phyloP scores from a whole-genome alignment of 1,140 invertebrate genomes.

The Aphelenchoides fujianensis region DNA sequence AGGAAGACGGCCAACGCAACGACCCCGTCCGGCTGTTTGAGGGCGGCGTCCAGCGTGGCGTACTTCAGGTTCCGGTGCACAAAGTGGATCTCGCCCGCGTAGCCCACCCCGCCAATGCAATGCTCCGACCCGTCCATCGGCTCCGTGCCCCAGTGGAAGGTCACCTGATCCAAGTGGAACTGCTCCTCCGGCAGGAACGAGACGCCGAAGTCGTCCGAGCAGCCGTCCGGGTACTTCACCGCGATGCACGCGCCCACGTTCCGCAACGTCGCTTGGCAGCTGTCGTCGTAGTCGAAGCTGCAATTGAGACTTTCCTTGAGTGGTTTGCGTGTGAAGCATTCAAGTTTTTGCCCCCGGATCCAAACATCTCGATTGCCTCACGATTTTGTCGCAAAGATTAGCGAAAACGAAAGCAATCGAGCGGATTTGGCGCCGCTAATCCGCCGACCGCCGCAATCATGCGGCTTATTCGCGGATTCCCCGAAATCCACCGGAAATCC shows the following conservation, averaged over 20 bases:
- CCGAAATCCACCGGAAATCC: no score
- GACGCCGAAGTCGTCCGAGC: conserved; percentile 31
- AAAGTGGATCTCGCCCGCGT: conserved; percentile 58
- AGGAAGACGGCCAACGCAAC: conserved; percentile 55
- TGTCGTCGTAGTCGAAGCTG: conserved; percentile 54
- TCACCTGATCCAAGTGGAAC: conserved; percentile 56
- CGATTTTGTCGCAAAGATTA: no score
- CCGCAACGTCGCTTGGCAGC: conserved; percentile 40
- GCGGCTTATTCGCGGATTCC: no score
- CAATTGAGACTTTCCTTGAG: no score
- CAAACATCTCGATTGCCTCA: no score
- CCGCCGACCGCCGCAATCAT: no score
- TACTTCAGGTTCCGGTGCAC: conserved; percentile 60
- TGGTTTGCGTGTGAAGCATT: no score
- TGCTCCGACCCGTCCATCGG: conserved; percentile 62
- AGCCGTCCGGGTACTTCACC: conserved; percentile 47
- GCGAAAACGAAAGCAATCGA: no score
- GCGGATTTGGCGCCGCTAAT: no score
- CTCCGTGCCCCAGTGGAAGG: conserved; percentile 59
- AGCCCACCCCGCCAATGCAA: conserved; percentile 58
- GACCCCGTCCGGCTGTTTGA: conserved; percentile 60
- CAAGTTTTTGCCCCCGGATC: no score
- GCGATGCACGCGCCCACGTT: conserved; percentile 48
- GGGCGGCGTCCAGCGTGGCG: conserved; percentile 47
- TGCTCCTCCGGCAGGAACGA: conserved; percentile 58